A percentile compares a stretch with the other conserved stretches of the same genome.
These are phyloP conservation scores for Nomada flava DNA, from an alignment of 2,888 invertebrate genomes.

Conservation along the genomic window DNA sequence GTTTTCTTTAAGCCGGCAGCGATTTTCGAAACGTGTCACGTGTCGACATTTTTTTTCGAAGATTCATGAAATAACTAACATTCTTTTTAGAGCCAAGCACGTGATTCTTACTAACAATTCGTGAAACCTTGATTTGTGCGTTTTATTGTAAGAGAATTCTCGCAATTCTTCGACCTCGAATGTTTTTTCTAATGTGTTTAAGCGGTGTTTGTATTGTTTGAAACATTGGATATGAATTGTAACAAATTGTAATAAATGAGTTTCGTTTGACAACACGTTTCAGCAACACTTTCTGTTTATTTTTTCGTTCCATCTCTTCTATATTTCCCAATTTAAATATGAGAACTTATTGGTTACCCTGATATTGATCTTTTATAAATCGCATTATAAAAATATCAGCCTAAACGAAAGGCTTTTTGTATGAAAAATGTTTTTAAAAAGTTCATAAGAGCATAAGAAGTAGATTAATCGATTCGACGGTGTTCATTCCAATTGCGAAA, in stretches of 20 bases:
- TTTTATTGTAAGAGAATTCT: conserved; percentile 13
- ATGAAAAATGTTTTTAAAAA: conserved; percentile 1
- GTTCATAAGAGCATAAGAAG: background rate
- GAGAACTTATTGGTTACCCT: conserved; percentile 5
- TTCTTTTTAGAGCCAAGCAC: background rate
- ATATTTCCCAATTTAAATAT: background rate
- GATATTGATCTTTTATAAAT: background rate
- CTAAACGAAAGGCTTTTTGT: background rate
- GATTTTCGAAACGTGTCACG: background rate
- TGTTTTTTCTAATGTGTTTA: background rate
- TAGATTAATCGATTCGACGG: background rate
- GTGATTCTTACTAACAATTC: background rate
- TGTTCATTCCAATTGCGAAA: background rate
- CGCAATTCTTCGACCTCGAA: background rate
- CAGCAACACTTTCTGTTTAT: conserved; percentile 7
- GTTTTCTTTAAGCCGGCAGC: background rate
- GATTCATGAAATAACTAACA: background rate
- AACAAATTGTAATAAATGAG: conserved; percentile 21
- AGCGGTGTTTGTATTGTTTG: background rate
- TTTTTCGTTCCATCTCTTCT: conserved; percentile 10
- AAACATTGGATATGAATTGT: background rate
- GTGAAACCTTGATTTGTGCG: background rate
- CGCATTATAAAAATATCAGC: background rate
- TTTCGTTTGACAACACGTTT: conserved; percentile 10
- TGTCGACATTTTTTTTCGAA: background rate